These are phyloP conservation scores for Peromyscus nudipes DNA, from an alignment of 2,797 vertebrate species.

Conservation along the genomic window DNA sequence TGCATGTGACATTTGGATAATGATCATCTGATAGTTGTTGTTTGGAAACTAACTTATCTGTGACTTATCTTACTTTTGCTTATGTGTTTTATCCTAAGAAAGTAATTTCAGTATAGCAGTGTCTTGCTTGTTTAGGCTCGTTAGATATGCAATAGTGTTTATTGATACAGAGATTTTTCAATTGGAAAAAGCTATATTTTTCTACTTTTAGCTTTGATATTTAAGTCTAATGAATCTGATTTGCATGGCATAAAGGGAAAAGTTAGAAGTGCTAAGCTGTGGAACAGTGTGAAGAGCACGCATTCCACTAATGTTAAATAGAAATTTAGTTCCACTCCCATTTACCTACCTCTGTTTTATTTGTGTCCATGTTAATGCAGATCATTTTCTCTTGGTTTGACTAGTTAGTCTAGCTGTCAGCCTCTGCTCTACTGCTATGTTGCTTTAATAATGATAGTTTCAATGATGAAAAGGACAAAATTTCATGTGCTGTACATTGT, in stretches of 20 bases:
- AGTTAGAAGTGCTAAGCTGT: neutral
- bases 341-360: neutral
- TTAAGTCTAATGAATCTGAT: neutral
- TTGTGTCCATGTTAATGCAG: neutral
- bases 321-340: neutral
- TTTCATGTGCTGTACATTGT: neutral
- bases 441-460: neutral
- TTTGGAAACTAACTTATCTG: neutral
- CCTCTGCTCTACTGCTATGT: neutral
- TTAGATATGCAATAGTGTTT: neutral
- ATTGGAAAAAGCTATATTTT: neutral
- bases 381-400: neutral
- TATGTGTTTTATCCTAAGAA: neutral
- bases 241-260: neutral
- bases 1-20: neutral
- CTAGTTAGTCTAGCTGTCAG: neutral
- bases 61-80: slow-evolving; percentile 5
- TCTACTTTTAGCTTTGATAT: neutral
- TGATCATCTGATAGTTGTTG: neutral
- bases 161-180: neutral
- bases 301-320: neutral
- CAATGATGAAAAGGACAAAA: neutral
- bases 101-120: neutral
- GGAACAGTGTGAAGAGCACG: neutral
- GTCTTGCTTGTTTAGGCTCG: neutral